A percentile compares a stretch with the other conserved stretches of the same genome.
These are phyloP conservation scores for Oscheius onirici DNA, from an alignment of 2,888 invertebrate genomes.

Conservation along the genomic window DNA sequence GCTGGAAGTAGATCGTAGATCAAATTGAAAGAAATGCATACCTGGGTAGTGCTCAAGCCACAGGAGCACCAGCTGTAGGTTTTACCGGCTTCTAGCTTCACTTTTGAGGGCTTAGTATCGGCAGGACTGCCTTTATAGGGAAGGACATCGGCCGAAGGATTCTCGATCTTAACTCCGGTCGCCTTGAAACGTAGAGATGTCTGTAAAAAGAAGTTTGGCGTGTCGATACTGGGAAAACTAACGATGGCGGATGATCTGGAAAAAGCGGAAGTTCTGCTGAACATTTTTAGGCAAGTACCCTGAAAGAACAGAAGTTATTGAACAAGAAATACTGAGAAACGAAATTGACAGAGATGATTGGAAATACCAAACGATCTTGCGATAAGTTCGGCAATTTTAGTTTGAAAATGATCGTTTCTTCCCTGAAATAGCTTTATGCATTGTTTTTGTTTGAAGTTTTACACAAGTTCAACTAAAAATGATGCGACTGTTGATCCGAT, in stretches of 20 bases:
- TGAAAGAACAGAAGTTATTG: background rate
- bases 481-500: too few species aligned
- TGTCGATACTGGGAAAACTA: background rate
- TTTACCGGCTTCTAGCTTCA: conserved; percentile 77
- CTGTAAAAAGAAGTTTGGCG: conserved; percentile 35
- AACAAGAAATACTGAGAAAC: background rate
- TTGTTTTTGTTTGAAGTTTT: too few species aligned
- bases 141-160: conserved; percentile 52
- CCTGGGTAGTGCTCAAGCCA: conserved; percentile 85
- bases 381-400: too few species aligned
- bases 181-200: conserved; percentile 47
- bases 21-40: conserved; percentile 54
- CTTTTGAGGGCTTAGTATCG: conserved; percentile 45
- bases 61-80: conserved; percentile 90
- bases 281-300: conserved; percentile 6
- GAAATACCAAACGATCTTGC: too few species aligned
- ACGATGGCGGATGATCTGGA: background rate
- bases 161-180: conserved; percentile 53
- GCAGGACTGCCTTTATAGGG: conserved; percentile 60
- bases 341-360: too few species aligned
- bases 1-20: conserved; percentile 75
- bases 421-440: too few species aligned
- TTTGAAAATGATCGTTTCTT: too few species aligned
- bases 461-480: too few species aligned
- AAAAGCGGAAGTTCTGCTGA: background rate